These are phyloP conservation scores for Vultur gryphus DNA, from an alignment of 2,797 vertebrate genomes.

Conservation along the genomic window DNA sequence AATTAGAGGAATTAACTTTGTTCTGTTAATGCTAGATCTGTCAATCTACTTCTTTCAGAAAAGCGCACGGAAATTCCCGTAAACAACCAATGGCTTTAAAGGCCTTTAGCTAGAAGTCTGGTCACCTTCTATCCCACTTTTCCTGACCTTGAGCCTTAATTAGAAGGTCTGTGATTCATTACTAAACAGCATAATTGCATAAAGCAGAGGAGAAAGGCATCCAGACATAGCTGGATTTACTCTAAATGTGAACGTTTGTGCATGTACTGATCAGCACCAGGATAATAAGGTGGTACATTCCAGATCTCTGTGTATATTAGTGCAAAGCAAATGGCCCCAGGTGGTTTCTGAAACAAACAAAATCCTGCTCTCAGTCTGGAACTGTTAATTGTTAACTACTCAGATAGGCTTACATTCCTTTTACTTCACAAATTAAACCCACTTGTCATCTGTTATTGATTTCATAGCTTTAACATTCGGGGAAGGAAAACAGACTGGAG, in stretches of 20 bases:
- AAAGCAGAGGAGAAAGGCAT: background rate
- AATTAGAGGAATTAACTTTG: conserved; percentile 38
- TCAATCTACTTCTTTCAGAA: background rate
- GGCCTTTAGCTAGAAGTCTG: background rate
- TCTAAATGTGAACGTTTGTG: background rate
- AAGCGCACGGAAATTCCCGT: background rate
- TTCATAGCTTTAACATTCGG: background rate
- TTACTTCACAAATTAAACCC: conserved; percentile 51
- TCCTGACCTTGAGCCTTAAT: conserved; percentile 36
- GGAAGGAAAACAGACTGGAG: background rate
- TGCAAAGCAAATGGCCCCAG: background rate
- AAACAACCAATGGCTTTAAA: background rate
- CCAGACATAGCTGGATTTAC: background rate
- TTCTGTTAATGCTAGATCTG: conserved; percentile 33
- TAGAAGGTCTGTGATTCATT: background rate
- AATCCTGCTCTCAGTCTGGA: background rate
- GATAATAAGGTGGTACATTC: background rate
- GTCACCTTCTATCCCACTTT: background rate
- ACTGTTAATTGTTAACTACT: conserved; percentile 46
- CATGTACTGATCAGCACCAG: background rate
- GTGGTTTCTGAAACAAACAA: conserved; percentile 9
- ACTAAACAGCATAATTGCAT: background rate
- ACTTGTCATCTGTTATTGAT: conserved; percentile 27
- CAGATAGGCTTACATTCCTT: conserved; percentile 12
- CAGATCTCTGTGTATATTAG: background rate